These are phyloP conservation scores for Lacerta bilineata DNA, from an alignment of 2,797 vertebrate genomes.

Conservation along the genomic window DNA sequence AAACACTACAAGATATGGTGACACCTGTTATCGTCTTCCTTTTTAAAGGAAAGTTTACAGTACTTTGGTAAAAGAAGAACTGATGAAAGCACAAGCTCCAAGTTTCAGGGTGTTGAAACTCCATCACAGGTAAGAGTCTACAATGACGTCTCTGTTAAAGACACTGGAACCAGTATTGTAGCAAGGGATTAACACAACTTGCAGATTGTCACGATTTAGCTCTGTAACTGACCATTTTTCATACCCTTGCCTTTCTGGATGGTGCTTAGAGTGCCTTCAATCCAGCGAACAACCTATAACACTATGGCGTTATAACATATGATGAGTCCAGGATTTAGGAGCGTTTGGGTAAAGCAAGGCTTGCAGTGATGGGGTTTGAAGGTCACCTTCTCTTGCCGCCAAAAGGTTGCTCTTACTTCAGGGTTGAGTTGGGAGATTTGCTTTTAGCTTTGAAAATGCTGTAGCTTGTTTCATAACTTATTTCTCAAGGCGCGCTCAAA, in stretches of 20 bases:
- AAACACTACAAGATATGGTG: background rate
- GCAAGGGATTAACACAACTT: background rate
- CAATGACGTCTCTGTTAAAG: background rate
- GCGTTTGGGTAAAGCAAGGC: background rate
- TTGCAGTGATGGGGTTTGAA: background rate
- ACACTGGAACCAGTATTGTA: background rate
- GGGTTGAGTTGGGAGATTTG: background rate
- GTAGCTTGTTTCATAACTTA: background rate
- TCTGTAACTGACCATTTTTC: background rate
- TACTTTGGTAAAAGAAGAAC: slow-evolving; percentile 96
- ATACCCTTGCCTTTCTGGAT: background rate
- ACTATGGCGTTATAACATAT: background rate
- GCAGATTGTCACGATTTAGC: background rate
- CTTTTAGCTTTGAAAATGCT: background rate
- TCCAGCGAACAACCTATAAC: background rate
- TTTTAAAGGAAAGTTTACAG: slow-evolving; percentile 88
- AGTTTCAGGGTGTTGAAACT: slow-evolving; percentile 97
- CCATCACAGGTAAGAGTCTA: slow-evolving; percentile 90
- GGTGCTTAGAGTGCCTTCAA: background rate
- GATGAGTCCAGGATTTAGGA: background rate
- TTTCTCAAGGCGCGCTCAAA: slow-evolving; percentile 29
- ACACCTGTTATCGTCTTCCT: slow-evolving; percentile 6
- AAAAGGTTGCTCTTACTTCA: background rate
- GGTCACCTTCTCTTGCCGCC: background rate
- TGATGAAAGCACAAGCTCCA: slow-evolving; percentile 89